Conservation (phyloP, 1,140 invertebrate species). For the Maniola jurtina region DNA sequence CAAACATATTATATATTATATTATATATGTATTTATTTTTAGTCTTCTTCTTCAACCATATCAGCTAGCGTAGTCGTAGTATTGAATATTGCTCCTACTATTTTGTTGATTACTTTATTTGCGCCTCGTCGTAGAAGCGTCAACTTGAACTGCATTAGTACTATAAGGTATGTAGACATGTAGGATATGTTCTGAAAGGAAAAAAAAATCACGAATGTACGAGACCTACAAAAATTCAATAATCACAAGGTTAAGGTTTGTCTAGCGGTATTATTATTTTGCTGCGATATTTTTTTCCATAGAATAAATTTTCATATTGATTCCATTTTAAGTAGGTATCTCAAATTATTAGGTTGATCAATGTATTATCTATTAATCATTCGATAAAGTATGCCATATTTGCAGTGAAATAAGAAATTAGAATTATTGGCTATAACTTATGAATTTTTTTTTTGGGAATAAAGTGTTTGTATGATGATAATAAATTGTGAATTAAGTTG, state of each 20-base stretch:
- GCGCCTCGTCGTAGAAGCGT: constrained; percentile 71
- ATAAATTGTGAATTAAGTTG: too few species aligned
- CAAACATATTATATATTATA: too few species aligned
- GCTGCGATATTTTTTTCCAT: background rate
- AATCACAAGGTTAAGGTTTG: background rate
- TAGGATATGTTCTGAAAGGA: constrained; percentile 81
- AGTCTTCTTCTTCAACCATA: constrained; percentile 42
- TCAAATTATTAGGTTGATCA: too few species aligned
- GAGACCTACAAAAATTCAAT: background rate
- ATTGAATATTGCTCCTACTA: constrained; percentile 54
- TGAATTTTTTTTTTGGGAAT: too few species aligned
- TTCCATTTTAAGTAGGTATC: background rate
- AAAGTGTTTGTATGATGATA: too few species aligned
- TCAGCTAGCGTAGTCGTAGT: constrained; percentile 43
- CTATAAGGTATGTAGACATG: constrained; percentile 84
- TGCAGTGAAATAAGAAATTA: too few species aligned
- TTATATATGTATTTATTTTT: too few species aligned
- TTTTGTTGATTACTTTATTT: constrained; percentile 48
- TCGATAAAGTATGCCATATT: too few species aligned
- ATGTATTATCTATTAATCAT: too few species aligned
- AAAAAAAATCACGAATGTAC: constrained; percentile 6
- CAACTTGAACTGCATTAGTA: constrained; percentile 83
- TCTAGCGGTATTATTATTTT: too few species aligned
- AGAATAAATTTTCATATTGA: background rate
- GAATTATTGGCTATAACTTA: too few species aligned